Evolutionary conservation across 23 tunicate genomes (phyloP).

Genomic region (Styela plicata): DNA sequence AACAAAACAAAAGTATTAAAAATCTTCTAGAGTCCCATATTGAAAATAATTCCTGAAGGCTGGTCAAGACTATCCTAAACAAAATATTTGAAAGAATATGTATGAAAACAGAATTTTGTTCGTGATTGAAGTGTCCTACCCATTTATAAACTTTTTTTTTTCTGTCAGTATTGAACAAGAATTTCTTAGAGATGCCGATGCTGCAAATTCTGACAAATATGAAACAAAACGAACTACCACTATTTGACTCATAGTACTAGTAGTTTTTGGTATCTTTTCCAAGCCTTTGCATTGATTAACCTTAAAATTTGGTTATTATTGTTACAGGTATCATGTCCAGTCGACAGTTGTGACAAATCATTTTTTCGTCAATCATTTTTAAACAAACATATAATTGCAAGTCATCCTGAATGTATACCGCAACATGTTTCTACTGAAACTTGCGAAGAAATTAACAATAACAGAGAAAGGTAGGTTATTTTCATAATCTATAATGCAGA

Average conservation of each 20-base stretch:
- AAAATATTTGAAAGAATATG: too few species aligned
- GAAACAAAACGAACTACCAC: too few species aligned
- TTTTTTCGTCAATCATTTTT: slow-evolving; percentile 10
- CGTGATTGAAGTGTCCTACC: too few species aligned
- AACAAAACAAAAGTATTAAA: slow-evolving; percentile 16
- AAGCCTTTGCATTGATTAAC: background rate
- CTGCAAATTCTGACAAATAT: too few species aligned
- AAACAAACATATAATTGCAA: slow-evolving; percentile 12
- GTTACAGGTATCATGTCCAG: slow-evolving; percentile 11
- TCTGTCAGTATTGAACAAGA: too few species aligned
- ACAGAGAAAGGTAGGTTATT: slow-evolving; percentile 3
- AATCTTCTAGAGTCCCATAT: too few species aligned
- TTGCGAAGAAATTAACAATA: background rate
- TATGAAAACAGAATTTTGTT: too few species aligned
- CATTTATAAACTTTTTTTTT: too few species aligned
- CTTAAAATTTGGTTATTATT: background rate
- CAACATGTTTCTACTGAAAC: background rate
- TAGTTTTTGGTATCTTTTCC: background rate
- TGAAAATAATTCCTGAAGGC: too few species aligned
- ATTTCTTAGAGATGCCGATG: too few species aligned
- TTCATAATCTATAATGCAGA: background rate
- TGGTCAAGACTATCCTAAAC: too few species aligned
- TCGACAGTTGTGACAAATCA: background rate
- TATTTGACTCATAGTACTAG: background rate
- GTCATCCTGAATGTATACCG: slow-evolving; percentile 17